A percentile compares a stretch with the other conserved stretches of the same genome.
Conservation (phyloP, 2,113 vertebrate genomes). For the Mugil cephalus region DNA sequence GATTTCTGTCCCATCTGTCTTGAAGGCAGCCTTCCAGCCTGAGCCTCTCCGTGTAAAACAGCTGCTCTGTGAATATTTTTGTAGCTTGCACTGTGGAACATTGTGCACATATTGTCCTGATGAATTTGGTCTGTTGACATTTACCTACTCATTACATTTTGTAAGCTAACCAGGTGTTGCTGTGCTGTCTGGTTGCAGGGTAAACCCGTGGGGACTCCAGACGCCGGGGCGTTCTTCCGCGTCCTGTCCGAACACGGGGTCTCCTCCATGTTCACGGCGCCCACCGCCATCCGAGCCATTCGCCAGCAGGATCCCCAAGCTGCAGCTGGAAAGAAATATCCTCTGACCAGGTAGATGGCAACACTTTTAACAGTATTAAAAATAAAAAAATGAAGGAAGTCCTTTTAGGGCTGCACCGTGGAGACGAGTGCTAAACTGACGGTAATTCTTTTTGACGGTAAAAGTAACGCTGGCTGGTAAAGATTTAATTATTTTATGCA, state of each 20-base stretch:
- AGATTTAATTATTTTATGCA: too few relatives aligned
- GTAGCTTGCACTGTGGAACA: background rate
- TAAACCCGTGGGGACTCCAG: conserved; percentile 96
- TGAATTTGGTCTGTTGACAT: background rate
- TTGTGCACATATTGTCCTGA: background rate
- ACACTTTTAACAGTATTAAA: too few relatives aligned
- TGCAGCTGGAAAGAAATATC: conserved; percentile 85
- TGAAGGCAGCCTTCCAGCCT: conserved; percentile 38
- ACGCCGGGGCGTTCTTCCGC: conserved; percentile 94
- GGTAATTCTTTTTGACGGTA: too few relatives aligned
- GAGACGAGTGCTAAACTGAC: background rate
- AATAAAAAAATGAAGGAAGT: background rate
- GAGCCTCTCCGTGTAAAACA: conserved; percentile 34
- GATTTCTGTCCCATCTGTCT: conserved; percentile 52
- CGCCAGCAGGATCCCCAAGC: conserved; percentile 94
- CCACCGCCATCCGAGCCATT: conserved; percentile 96
- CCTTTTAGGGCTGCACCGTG: background rate
- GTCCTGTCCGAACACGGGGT: conserved; percentile 92
- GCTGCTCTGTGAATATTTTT: conserved; percentile 52
- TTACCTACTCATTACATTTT: background rate
- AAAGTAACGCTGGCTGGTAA: too few relatives aligned
- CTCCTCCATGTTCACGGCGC: conserved; percentile 91
- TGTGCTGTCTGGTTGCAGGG: conserved; percentile 83
- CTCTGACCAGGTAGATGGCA: conserved; percentile 87
- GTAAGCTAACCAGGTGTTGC: conserved; percentile 16